Conservation (phyloP, 2,113 vertebrate species). For the Amblyornis subalaris region DNA sequence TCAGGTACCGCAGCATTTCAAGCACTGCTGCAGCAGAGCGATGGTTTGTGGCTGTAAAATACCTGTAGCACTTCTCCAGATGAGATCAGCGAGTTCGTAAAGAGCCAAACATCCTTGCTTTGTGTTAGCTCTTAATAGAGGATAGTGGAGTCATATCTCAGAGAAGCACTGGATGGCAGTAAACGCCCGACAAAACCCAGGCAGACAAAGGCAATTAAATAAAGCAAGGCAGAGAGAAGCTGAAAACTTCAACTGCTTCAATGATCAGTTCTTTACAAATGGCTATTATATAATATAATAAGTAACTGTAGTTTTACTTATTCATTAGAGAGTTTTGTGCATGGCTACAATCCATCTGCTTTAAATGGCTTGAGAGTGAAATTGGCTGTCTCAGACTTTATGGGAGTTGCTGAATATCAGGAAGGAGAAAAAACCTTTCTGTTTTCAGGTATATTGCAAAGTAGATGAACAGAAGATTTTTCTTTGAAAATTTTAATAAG, state of each 20-base stretch:
- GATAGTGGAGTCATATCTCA: background rate
- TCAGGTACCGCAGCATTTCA: rapidly evolving
- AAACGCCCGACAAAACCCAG: background rate
- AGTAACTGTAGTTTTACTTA: slow-evolving; percentile 65
- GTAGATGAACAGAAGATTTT: slow-evolving; percentile 24
- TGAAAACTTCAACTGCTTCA: slow-evolving; percentile 47
- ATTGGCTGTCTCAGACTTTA: slow-evolving; percentile 63
- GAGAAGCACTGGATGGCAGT: slow-evolving; percentile 63
- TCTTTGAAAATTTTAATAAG: slow-evolving; percentile 42
- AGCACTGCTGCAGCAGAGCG: rapidly evolving
- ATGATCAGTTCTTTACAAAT: slow-evolving; percentile 67
- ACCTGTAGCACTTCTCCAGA: background rate
- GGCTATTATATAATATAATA: slow-evolving; percentile 68
- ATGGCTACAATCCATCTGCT: slow-evolving; percentile 67
- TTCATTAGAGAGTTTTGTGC: slow-evolving; percentile 64
- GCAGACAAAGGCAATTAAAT: slow-evolving; percentile 50
- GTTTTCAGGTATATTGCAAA: slow-evolving; percentile 53
- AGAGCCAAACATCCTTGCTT: background rate
- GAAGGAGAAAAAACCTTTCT: slow-evolving; percentile 43
- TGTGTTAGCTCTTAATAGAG: background rate
- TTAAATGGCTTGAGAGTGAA: slow-evolving; percentile 66
- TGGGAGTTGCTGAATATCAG: slow-evolving; percentile 34
- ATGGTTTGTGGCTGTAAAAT: background rate
- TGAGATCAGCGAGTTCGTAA: background rate
- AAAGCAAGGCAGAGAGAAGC: background rate